Base-by-base conservation (phyloP, 2,797 vertebrate species). In the Toxotes lorentzi region DNA sequence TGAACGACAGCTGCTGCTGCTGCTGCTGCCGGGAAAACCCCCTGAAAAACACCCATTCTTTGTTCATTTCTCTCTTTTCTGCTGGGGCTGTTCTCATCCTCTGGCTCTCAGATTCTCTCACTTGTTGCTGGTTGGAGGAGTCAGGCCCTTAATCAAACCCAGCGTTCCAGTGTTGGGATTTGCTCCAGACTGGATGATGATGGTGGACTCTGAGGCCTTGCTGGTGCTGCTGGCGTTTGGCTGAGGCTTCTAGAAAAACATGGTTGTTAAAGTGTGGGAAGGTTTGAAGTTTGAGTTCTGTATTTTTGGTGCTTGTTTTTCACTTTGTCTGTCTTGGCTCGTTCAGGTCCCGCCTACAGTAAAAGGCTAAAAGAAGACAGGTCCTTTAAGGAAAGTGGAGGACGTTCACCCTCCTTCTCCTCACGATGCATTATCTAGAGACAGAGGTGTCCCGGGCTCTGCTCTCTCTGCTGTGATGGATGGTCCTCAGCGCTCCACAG, bases 401-500 rank as follows among this genome's bases (percentile, higher is more conserved):
- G 86, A 90, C 85, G 73, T 79, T 70, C 50, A 24, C 73, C 58
- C 68, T 87, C 76, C 82, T 83, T 72, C 66, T 85, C 64, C 62
- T 85, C 76, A 81, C 78, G 76, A 79, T 86, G 78, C 70, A 88
- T 92, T 90, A 92, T 88, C 88, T 75, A 13, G 79, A 88, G 89
- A 88, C 84, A 84, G 87, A 80, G 73, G 72, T 21, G 34, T 89
- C 84, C 79, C 35, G 32, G 82, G 77, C 62, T 56, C 63, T 61
- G 76, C 77, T 89, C 83, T 74, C 73, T 77, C 50, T 1, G 43
- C 64, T 6, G 17, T 93, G 91, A 94, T 92, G 90, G 86, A 94
- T 94, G 84, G 83, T 73, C 53, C 84, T 71, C 30, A 4, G 65
- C 2, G 27, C 78, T 87, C 87, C 82, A 64, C 67, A 80, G 72